Evolutionary conservation across 1,140 invertebrate genomes (phyloP).

Genomic region (Olivierus martensii): DNA sequence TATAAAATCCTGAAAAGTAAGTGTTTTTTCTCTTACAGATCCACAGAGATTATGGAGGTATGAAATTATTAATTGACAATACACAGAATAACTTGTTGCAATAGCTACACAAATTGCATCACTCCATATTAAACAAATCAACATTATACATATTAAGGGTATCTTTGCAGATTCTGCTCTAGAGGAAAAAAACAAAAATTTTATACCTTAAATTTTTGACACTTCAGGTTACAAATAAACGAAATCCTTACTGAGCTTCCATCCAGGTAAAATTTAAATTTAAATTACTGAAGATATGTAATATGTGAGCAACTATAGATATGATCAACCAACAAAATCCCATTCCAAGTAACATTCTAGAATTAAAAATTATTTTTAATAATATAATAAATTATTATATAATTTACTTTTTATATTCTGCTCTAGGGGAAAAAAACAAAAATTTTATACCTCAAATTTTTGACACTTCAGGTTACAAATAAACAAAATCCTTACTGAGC

Average conservation of each 20-base stretch:
- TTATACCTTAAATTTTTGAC: no score
- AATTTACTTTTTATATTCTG: not conserved
- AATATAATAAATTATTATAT: no score
- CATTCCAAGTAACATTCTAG: conserved; percentile 4
- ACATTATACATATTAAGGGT: not conserved
- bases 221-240: not conserved
- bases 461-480: not conserved
- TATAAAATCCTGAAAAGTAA: conserved; percentile 8
- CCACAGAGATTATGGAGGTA: conserved; percentile 12
- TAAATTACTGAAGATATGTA: conserved; percentile 4
- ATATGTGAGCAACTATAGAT: conserved; percentile 1
- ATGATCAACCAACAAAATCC: conserved; percentile 3
- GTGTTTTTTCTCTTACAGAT: conserved; percentile 11
- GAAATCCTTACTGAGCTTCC: not conserved
- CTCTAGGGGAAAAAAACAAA: not conserved
- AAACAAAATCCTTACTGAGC: not conserved
- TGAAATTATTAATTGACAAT: conserved; percentile 18
- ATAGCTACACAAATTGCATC: conserved; percentile 17
- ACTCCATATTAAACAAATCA: conserved; percentile 1
- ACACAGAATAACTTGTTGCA: conserved; percentile 13
- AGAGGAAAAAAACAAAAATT: no score
- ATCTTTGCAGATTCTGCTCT: not conserved
- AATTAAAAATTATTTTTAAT: not conserved
- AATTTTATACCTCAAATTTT: no score
- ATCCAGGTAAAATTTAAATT: conserved; percentile 5